A percentile compares a stretch with the other conserved stretches of the same genome.
These are phyloP conservation scores for Lepidothrix coronata DNA, from an alignment of 2,113 vertebrate genomes.

Conservation along the genomic window DNA sequence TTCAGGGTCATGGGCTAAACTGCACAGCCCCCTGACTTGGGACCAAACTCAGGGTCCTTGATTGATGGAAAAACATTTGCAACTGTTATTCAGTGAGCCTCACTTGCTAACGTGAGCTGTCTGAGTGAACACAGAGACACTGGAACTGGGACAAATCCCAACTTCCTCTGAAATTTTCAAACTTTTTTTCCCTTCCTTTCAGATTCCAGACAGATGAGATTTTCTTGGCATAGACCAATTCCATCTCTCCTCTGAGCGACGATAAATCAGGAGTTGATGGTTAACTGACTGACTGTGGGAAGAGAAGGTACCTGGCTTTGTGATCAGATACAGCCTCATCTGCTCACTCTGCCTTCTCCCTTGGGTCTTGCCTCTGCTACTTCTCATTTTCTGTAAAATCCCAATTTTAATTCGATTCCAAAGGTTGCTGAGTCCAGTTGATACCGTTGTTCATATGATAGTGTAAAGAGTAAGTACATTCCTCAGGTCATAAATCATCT, in stretches of 20 bases:
- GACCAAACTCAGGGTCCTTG: slow-evolving; percentile 65
- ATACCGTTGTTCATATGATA: slow-evolving; percentile 38
- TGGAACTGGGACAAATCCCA: slow-evolving; percentile 83
- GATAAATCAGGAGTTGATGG: slow-evolving; percentile 60
- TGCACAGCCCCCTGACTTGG: slow-evolving; percentile 67
- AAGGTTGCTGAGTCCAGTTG: not conserved
- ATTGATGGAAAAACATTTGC: slow-evolving; percentile 78
- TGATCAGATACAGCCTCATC: not conserved
- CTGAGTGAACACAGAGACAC: slow-evolving; percentile 82
- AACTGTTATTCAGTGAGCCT: slow-evolving; percentile 73
- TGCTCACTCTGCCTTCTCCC: not conserved
- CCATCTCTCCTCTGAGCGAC: slow-evolving; percentile 71
- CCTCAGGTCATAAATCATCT: slow-evolving; percentile 70
- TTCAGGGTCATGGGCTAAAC: slow-evolving; percentile 58
- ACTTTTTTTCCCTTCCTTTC: slow-evolving; percentile 82
- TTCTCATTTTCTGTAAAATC: not conserved
- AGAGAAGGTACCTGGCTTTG: not conserved
- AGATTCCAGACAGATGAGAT: slow-evolving; percentile 96
- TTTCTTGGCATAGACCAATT: slow-evolving; percentile 84
- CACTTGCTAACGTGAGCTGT: slow-evolving; percentile 65
- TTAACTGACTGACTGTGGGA: slow-evolving; percentile 35
- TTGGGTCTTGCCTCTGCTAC: not conserved
- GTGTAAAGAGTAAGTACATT: slow-evolving; percentile 46
- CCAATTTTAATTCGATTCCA: not conserved
- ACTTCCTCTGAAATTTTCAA: slow-evolving; percentile 92